Evolutionary conservation across 2,888 invertebrate genomes (phyloP).

Genomic region (Tipula helvola): DNA sequence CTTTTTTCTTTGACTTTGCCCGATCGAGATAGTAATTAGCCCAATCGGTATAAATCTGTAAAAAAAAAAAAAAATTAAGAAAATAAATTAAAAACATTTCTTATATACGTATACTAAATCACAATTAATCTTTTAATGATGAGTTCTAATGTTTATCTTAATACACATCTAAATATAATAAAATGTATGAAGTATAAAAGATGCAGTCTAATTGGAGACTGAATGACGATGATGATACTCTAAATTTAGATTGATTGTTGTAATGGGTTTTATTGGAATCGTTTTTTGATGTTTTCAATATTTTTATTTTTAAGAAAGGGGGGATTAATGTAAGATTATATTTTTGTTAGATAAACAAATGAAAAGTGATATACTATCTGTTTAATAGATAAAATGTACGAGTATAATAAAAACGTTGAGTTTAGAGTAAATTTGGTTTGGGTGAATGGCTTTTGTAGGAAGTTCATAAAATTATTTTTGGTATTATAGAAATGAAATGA

Average conservation of each 20-base stretch:
- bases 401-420: not conserved
- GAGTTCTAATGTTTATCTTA: not conserved
- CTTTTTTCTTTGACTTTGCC: conserved; percentile 72
- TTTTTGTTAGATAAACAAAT: not conserved
- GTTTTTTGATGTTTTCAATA: no score
- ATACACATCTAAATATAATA: not conserved
- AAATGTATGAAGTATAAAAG: not conserved
- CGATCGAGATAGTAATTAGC: conserved; percentile 95
- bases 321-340: not conserved
- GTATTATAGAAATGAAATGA: not conserved
- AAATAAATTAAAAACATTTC: not conserved
- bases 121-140: not conserved
- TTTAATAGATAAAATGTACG: not conserved
- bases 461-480: not conserved
- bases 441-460: not conserved
- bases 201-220: not conserved
- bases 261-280: not conserved
- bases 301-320: no score
- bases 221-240: not conserved
- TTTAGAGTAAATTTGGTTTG: not conserved
- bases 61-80: conserved; percentile 19
- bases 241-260: not conserved
- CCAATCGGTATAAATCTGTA: conserved; percentile 96
- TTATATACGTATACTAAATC: not conserved
- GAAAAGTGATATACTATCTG: not conserved